Percentiles rank a stretch among this genome's conserved stretches.
These are phyloP conservation scores for Cyphomyrus plagiostoma DNA, from an alignment of 2,113 vertebrate species.

Conservation along the genomic window DNA sequence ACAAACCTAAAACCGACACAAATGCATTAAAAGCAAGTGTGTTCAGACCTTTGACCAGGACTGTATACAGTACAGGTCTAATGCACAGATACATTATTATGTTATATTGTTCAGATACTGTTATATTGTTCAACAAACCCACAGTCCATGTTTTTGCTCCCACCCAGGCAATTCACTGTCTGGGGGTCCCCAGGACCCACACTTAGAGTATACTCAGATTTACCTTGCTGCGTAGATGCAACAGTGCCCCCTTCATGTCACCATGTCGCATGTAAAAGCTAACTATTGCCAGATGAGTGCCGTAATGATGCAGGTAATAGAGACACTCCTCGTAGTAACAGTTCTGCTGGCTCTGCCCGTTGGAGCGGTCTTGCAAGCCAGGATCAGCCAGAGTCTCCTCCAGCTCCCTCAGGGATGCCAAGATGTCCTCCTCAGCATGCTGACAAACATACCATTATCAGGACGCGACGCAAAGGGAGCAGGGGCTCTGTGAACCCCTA, in stretches of 20 bases:
- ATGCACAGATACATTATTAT: too few relatives aligned
- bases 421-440: constrained; percentile 72
- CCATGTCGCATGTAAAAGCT: constrained; percentile 86
- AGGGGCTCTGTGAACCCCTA: not conserved
- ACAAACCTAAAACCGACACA: not conserved
- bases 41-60: too few relatives aligned
- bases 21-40: too few relatives aligned
- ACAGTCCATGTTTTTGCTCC: too few relatives aligned
- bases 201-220: not conserved
- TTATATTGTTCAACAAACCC: too few relatives aligned
- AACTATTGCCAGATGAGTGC: constrained; percentile 82
- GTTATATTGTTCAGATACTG: too few relatives aligned
- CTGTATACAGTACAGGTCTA: too few relatives aligned
- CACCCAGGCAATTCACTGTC: too few relatives aligned
- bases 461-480: too few relatives aligned
- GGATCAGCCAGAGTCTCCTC: constrained; percentile 70
- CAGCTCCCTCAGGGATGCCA: constrained; percentile 80
- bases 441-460: constrained; percentile 25
- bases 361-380: constrained; percentile 61
- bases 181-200: not conserved
- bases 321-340: constrained; percentile 81
- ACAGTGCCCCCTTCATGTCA: constrained; percentile 76
- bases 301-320: constrained; percentile 81
- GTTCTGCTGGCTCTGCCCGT: constrained; percentile 62
- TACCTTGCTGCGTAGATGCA: constrained; percentile 82